phyloP scores from a whole-genome alignment of 1,140 invertebrate genomes.

The Mya arenaria region DNA sequence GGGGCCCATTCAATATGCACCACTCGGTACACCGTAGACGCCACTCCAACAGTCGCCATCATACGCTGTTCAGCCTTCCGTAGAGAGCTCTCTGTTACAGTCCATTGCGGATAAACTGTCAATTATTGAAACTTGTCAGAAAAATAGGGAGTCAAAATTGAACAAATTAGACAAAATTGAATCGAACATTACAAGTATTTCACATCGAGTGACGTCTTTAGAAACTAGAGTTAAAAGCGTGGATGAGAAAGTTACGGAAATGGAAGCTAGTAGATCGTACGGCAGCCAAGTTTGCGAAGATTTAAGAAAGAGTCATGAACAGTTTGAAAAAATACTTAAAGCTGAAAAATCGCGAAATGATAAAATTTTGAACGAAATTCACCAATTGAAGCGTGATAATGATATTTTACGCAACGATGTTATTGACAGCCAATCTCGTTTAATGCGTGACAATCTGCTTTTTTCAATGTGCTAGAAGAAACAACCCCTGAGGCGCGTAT shows the following conservation, averaged over 20 bases:
- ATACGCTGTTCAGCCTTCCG: too few relatives aligned
- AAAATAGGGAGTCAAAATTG: not conserved
- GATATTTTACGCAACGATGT: not conserved
- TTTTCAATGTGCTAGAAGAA: too few relatives aligned
- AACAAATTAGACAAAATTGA: not conserved
- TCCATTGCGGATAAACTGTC: not conserved
- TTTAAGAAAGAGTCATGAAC: not conserved
- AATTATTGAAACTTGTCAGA: not conserved
- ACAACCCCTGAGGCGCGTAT: too few relatives aligned
- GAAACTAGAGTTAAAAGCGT: not conserved
- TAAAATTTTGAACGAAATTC: not conserved
- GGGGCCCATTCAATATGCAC: not conserved
- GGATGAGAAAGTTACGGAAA: not conserved
- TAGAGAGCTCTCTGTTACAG: not conserved
- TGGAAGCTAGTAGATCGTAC: not conserved
- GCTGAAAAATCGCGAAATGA: not conserved
- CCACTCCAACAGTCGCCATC: not conserved
- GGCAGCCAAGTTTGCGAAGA: conserved; percentile 4
- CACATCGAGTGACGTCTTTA: not conserved
- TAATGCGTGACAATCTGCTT: conserved; percentile 17
- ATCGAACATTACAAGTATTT: not conserved
- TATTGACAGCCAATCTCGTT: not conserved
- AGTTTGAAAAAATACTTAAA: not conserved
- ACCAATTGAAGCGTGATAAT: not conserved
- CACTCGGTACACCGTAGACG: too few relatives aligned